A percentile compares a stretch with the other conserved stretches of the same genome.
Conservation (phyloP, 2,113 vertebrate genomes). For the Spilogale gracilis region DNA sequence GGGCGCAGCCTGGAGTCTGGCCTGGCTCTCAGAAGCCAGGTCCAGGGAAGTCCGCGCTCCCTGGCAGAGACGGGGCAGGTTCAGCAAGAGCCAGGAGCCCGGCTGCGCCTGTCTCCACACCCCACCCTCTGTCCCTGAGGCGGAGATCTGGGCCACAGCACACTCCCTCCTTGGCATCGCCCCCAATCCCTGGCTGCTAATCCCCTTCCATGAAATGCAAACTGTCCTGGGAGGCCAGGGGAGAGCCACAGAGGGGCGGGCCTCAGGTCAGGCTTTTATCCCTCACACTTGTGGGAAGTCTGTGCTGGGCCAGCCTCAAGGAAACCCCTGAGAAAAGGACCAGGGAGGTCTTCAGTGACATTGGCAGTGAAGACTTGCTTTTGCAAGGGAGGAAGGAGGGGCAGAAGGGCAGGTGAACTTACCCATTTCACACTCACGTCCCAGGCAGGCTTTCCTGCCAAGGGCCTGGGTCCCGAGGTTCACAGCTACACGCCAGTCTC, state of each 20-base stretch:
- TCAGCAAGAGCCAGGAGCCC: conserved; percentile 14
- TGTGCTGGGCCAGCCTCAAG: background rate
- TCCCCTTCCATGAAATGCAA: background rate
- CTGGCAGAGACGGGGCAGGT: background rate
- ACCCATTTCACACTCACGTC: fast-evolving
- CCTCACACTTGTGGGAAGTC: background rate
- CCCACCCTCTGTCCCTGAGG: conserved; percentile 8
- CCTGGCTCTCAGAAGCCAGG: conserved; percentile 10
- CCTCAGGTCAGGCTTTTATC: background rate
- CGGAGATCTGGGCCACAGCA: background rate
- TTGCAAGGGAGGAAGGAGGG: background rate
- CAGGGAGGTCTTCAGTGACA: background rate
- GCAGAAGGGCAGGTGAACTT: background rate
- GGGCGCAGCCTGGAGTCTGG: conserved; percentile 39
- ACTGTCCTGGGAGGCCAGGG: background rate
- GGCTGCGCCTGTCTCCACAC: background rate
- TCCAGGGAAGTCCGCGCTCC: background rate
- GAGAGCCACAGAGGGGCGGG: background rate
- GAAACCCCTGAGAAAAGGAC: background rate
- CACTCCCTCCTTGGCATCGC: background rate
- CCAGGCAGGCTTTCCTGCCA: fast-evolving
- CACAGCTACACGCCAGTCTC: background rate
- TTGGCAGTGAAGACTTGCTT: background rate
- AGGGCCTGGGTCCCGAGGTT: background rate
- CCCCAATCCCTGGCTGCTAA: background rate